phyloP scores from a whole-genome alignment of 2,797 vertebrate species.

The Sebastes elongatus region DNA sequence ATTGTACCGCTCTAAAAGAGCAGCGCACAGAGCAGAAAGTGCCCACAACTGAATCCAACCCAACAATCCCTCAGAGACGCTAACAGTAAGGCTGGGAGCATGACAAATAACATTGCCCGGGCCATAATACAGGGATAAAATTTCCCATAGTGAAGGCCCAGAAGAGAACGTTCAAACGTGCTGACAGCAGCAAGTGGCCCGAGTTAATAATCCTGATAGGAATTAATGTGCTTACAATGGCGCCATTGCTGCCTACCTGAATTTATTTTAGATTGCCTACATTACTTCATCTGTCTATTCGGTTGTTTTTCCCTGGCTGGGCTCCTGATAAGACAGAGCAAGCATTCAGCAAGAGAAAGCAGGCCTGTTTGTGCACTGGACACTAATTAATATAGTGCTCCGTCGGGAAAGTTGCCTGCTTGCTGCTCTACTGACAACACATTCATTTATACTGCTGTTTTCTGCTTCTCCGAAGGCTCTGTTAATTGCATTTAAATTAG shows the following conservation, averaged over 20 bases:
- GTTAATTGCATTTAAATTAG: slow-evolving; percentile 85
- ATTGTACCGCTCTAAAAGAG: slow-evolving; percentile 47
- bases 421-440: slow-evolving; percentile 76
- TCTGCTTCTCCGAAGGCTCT: slow-evolving; percentile 68
- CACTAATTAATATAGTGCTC: slow-evolving; percentile 84
- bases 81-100: slow-evolving; percentile 51
- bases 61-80: slow-evolving; percentile 62
- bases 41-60: slow-evolving; percentile 53
- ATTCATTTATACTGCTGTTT: slow-evolving; percentile 80
- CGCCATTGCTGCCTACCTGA: slow-evolving; percentile 62
- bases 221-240: slow-evolving; percentile 72
- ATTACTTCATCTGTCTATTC: slow-evolving; percentile 68
- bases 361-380: slow-evolving; percentile 74
- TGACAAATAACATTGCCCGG: slow-evolving; percentile 64
- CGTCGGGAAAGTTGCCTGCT: slow-evolving; percentile 71
- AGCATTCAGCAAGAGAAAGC: slow-evolving; percentile 67
- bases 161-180: slow-evolving; percentile 52
- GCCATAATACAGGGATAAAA: slow-evolving; percentile 68
- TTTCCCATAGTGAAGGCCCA: slow-evolving; percentile 42
- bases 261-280: slow-evolving; percentile 70
- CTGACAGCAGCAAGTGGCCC: slow-evolving; percentile 58
- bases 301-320: slow-evolving; percentile 61
- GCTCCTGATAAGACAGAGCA: slow-evolving; percentile 73
- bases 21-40: slow-evolving; percentile 39
- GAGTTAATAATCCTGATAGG: slow-evolving; percentile 70